Percentiles rank a stretch among this genome's conserved stretches.
Evolutionary conservation across 2,888 invertebrate species (phyloP).

Genomic region (Ectemnius lituratus): DNA sequence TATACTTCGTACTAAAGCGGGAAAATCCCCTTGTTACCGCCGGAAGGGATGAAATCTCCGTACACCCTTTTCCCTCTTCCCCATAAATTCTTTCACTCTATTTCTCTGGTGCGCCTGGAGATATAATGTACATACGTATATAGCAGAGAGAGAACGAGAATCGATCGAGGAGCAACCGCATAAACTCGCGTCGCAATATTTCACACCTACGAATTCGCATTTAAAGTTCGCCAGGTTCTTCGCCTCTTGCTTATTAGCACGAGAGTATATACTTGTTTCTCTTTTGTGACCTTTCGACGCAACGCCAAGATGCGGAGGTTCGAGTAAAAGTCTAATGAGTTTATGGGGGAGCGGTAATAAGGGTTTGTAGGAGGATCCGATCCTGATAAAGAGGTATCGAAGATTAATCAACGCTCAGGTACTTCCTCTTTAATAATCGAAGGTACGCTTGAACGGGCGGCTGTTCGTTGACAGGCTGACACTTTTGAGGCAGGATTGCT

Average conservation of each 20-base stretch:
- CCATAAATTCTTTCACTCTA: background rate
- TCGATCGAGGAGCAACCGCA: background rate
- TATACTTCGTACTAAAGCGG: no score
- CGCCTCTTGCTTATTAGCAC: background rate
- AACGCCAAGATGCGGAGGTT: background rate
- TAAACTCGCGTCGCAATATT: conserved; percentile 20
- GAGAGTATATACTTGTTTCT: background rate
- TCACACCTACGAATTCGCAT: background rate
- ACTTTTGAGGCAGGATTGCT: background rate
- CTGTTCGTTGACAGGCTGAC: background rate
- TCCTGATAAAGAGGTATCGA: conserved; percentile 5
- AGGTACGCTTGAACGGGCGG: background rate
- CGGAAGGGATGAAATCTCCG: no score
- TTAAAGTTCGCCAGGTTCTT: background rate
- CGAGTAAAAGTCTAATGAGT: background rate
- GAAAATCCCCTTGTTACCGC: no score
- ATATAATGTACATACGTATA: background rate
- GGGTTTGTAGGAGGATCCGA: conserved; percentile 5
- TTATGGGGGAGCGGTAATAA: conserved; percentile 5
- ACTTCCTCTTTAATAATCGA: conserved; percentile 5
- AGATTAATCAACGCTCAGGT: conserved; percentile 5
- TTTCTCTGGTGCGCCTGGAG: background rate
- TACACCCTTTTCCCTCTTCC: background rate
- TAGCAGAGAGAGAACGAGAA: background rate
- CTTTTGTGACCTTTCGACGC: background rate